A percentile compares a stretch with the other conserved stretches of the same genome.
Evolutionary conservation across 2,113 vertebrate species (phyloP).

Genomic region (Globicephala melas): DNA sequence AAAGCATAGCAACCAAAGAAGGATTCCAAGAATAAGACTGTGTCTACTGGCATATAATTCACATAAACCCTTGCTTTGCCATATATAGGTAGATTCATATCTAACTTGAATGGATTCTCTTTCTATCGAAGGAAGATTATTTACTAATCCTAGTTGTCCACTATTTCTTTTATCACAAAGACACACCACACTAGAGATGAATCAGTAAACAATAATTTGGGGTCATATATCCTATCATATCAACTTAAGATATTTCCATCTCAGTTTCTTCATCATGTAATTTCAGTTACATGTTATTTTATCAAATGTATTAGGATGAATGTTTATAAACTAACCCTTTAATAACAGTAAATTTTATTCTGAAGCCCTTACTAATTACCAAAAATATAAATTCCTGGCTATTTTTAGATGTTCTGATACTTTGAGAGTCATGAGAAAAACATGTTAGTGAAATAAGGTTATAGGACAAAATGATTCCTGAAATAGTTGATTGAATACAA

Average conservation of each 20-base stretch:
- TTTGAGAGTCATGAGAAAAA: slow-evolving; percentile 29
- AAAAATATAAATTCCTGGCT: background rate
- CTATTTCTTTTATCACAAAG: background rate
- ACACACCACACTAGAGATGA: background rate
- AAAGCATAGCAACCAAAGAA: background rate
- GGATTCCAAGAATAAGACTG: background rate
- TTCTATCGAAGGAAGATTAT: background rate
- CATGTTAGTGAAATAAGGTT: background rate
- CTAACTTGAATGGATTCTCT: background rate
- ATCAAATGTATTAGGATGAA: background rate
- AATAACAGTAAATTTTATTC: slow-evolving; percentile 27
- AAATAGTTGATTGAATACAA: slow-evolving; percentile 15
- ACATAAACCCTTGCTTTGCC: background rate
- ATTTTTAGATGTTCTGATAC: slow-evolving; percentile 43
- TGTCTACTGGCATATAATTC: background rate
- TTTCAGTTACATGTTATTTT: slow-evolving; percentile 27
- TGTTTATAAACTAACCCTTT: background rate
- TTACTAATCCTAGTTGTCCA: background rate
- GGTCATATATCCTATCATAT: background rate
- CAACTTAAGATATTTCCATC: background rate
- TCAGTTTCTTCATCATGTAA: slow-evolving; percentile 29
- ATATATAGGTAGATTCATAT: background rate
- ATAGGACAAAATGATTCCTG: background rate
- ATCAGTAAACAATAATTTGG: background rate
- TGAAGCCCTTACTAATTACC: background rate